Percentiles rank a stretch among this genome's conserved stretches.
phyloP scores from a whole-genome alignment of 2,113 vertebrate genomes.

The Rhodinocichla rosea region DNA sequence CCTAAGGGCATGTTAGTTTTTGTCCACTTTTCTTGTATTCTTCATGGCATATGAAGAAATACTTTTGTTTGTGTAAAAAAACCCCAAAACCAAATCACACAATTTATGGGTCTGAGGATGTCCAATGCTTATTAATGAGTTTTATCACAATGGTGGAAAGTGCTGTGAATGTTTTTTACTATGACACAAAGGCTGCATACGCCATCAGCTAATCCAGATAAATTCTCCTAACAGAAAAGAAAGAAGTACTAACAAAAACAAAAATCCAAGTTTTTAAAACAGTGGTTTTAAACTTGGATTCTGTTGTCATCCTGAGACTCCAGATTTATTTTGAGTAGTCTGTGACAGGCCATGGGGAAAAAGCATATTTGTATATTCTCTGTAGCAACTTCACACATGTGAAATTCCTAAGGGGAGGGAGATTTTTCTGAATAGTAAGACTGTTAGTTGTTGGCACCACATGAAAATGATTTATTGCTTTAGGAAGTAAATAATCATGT shows the following conservation, averaged over 20 bases:
- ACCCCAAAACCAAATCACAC: neutral
- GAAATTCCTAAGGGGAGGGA: neutral
- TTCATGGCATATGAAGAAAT: neutral
- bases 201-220: neutral
- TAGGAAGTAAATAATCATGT: neutral
- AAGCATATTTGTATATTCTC: neutral
- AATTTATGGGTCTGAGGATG: neutral
- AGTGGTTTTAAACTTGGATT: neutral
- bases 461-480: slow-evolving; percentile 9
- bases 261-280: neutral
- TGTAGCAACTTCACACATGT: neutral
- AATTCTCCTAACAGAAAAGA: neutral
- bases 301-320: neutral
- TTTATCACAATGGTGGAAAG: neutral
- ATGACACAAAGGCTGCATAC: neutral
- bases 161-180: neutral
- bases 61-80: neutral
- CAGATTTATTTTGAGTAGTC: neutral
- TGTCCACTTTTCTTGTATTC: neutral
- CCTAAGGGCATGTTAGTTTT: neutral
- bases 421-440: neutral
- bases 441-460: neutral
- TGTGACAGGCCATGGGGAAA: neutral
- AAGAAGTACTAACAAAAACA: neutral
- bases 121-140: neutral